Conservation (phyloP, 1,140 invertebrate species). For the Pseudomyrmex dendroicus region DNA sequence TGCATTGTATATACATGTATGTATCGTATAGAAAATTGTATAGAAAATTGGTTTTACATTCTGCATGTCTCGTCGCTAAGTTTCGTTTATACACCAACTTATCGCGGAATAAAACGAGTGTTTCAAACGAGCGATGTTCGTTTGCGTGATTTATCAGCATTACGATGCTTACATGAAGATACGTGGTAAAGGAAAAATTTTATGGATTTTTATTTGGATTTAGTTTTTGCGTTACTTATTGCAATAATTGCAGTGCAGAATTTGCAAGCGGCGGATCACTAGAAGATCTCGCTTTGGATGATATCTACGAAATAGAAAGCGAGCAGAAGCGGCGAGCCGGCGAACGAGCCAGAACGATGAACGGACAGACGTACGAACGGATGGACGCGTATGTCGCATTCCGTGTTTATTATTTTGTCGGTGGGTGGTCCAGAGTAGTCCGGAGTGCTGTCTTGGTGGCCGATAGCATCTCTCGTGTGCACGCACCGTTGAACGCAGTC, state of each 20-base stretch:
- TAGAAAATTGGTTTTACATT: conserved; percentile 41
- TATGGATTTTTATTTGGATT: background rate
- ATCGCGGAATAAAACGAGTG: conserved; percentile 16
- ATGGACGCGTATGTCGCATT: conserved; percentile 78
- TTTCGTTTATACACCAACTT: conserved; percentile 30
- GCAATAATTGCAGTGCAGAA: conserved; percentile 11
- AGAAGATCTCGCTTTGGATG: conserved; percentile 68
- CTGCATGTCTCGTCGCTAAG: conserved; percentile 23
- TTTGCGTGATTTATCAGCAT: conserved; percentile 32
- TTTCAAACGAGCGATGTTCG: conserved; percentile 10
- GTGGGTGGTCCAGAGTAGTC: conserved; percentile 82
- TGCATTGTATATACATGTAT: background rate
- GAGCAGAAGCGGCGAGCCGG: conserved; percentile 23
- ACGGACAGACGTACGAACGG: conserved; percentile 54
- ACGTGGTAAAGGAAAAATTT: conserved; percentile 4
- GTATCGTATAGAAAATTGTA: conserved; percentile 42
- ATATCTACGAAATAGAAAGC: conserved; percentile 75
- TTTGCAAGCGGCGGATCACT: conserved; percentile 17
- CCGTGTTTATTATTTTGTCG: conserved; percentile 83
- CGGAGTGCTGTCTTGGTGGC: conserved; percentile 80
- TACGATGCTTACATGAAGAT: no score
- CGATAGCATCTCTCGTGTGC: conserved; percentile 81
- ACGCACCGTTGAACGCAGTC: conserved; percentile 80
- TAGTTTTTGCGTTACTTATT: background rate
- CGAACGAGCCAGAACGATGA: conserved; percentile 34